Evolutionary conservation across 2,797 vertebrate genomes (phyloP), one percentile per base, ranked within the genome.

Genomic region (Trichosurus vulpecula): DNA sequence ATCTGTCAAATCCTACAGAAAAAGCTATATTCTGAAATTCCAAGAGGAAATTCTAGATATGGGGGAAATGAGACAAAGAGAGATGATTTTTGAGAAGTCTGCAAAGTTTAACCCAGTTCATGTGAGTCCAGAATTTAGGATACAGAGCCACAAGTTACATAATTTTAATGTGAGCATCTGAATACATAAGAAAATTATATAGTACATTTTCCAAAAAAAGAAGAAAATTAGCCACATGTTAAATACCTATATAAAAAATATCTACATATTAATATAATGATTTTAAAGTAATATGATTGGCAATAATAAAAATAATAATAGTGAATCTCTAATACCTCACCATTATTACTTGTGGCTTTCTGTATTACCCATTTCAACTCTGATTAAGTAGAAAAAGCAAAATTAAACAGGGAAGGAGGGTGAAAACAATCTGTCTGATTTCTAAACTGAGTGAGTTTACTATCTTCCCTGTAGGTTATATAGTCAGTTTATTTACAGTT

Each of bases 201-300:
- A 1, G 10, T 6, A 30, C 25, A 27, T 29, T 30, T 51, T 51
- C 61, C 54, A 5, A 16, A 0, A 4, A 30, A 35, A 47, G 52
- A 31, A 6, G 16, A 35, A 9, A 5, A 6, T 30, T 10, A 0
- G 4, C 93, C 2, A 81, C 6, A 41, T 74, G 66, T 41, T 74
- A 74, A 61, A 61, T 16, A 61, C 6, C 16, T 74, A 41, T 41
- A 41, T 41, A n/a, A 41, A 35, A 6, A 0, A 0, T 9, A 55
- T 3, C 54, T 52, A 2, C 4, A 19, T 41, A 16, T 25, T 74
- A 30, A 6, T 4, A 6, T 4, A 0, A 0, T 3, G 29, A 57
- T 19, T 91, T 31, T 29, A 52, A 81, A 81, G 47, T 47, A 81
- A 41, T 81, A 81, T 27, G 19, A 81, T 81, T 81, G 74, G 74